Base-by-base conservation (phyloP, 2,113 vertebrate species). In the Patagioenas fasciata region DNA sequence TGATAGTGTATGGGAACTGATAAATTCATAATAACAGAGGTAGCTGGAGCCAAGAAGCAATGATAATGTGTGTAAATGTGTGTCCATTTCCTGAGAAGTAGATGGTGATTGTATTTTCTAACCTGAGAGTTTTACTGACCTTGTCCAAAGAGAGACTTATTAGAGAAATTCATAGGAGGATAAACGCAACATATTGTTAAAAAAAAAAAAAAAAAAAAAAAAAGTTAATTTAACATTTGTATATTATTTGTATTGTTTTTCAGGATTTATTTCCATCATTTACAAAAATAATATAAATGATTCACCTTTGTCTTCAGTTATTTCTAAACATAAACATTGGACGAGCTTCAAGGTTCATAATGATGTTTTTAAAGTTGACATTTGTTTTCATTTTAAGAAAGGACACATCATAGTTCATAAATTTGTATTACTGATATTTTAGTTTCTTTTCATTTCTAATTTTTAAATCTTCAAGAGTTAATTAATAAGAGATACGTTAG, bases 231-330 rank as follows among this genome's bases (percentile, higher is more conserved):
- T 67, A 78, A 57, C 74, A 11, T 26, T 60, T 70, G 17, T 32
- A 51, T 51, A 21, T 34, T 32, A 25, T 53, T 70, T 69, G 1
- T 26, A 21, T 66, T 61, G 15, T 28, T 85, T 48, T 85, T 57
- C 34, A 61, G 18, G 3, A 2, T 80, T 91, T 54, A 51, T 65
- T 89, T 80, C 26, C 6, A 5, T 70, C 34, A 47, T 89, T 11
- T 4, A 1, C n/a, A 26, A n/a, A 24, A 32, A 48, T 4, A 20
- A 20, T 3, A 4, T 12, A 17, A 54, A 66, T 31, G 1, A 44
- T 28, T n/a, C 34, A 6, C 10, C 11, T 72, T 58, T 82, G 9
- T 85, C 7, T 23, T 89, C 34, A 20, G 3, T 38, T 81, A 53
- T 51, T 75, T 75, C 15, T 58, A 56, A 32, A 26, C 6, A 15